These are phyloP conservation scores for Gnatocerus cornutus DNA, from an alignment of 2,888 invertebrate genomes.

Conservation along the genomic window DNA sequence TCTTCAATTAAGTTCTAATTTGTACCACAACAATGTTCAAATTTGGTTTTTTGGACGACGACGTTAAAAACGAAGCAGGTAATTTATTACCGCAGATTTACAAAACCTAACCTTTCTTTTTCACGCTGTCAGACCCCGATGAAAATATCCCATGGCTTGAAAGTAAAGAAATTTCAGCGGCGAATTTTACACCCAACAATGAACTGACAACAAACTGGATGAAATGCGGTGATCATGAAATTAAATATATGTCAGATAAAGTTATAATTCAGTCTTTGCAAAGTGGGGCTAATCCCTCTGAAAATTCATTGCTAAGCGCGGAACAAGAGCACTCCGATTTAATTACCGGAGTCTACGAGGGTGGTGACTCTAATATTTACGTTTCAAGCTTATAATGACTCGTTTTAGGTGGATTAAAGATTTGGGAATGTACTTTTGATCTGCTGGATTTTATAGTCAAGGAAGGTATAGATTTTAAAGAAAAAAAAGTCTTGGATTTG, in stretches of 20 bases:
- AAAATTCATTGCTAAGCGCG: conserved; percentile 70
- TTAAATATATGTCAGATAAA: conserved; percentile 72
- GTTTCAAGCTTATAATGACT: neutral
- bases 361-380: conserved; percentile 67
- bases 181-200: conserved; percentile 9
- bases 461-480: conserved; percentile 69
- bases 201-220: conserved; percentile 47
- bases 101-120: conserved; percentile 49
- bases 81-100: conserved; percentile 1
- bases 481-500: conserved; percentile 84
- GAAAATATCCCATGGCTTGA: conserved; percentile 42
- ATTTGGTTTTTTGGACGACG: conserved; percentile 54
- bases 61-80: conserved; percentile 30
- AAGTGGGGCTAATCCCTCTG: neutral
- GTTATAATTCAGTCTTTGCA: conserved; percentile 66
- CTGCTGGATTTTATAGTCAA: conserved; percentile 79
- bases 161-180: conserved; percentile 50
- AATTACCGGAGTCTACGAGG: conserved; percentile 86
- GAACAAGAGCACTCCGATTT: conserved; percentile 83
- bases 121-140: conserved; percentile 30
- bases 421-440: conserved; percentile 96
- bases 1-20: no score
- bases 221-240: conserved; percentile 61
- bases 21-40: conserved; percentile 53
- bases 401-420: conserved; percentile 88